Evolutionary conservation across 23 tunicate species (phyloP), one percentile per base, ranked within the genome.

Genomic region (Ciona savignyi): DNA sequence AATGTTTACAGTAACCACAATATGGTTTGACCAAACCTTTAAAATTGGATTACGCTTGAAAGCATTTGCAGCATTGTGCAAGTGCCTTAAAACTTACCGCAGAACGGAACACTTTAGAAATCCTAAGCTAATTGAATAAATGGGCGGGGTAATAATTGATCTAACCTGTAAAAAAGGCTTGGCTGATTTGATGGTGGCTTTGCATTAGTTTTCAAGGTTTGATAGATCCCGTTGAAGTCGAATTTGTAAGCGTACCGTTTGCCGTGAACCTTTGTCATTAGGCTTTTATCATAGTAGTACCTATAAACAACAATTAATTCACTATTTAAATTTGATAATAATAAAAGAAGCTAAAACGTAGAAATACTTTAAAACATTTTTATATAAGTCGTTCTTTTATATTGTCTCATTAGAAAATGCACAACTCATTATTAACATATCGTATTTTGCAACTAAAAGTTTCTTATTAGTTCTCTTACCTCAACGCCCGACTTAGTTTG

Each of bases 201-300:
- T 3, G 97, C 97, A 63, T 90, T 90, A 68, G 70, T 80, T 84
- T 90, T 90, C 32, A 90, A 63, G 19, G 99, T 88, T 51, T 90
- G 99, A 51, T 95, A 88, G 1, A 95, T 95, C 42, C 95, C 99
- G 66, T 95, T 90, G 34, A 95, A 88, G 62, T 95, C 95, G 60
- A 95, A 95, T 71, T 95, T 95, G 67, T 95, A 95, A n/a, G 99
- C 99, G 60, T 95, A 95, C 66, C 99, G 81, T 60, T 95, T 95
- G 51, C 99, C 99, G 79, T 95, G 99, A 3, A 95, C 96, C 80
- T 95, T 95, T 31, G 99, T 95, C 99, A 95, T 95, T 32, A 90
- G 78, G 66, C 89, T 90, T 75, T 95, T 95, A 65, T 95, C 99
- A 74, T 95, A 95, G 77, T 95, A 95, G 76, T 95, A 95, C 32